A percentile compares a stretch with the other conserved stretches of the same genome.
Conservation (phyloP, 1,140 invertebrate genomes). For the Bradynema listronoti region DNA sequence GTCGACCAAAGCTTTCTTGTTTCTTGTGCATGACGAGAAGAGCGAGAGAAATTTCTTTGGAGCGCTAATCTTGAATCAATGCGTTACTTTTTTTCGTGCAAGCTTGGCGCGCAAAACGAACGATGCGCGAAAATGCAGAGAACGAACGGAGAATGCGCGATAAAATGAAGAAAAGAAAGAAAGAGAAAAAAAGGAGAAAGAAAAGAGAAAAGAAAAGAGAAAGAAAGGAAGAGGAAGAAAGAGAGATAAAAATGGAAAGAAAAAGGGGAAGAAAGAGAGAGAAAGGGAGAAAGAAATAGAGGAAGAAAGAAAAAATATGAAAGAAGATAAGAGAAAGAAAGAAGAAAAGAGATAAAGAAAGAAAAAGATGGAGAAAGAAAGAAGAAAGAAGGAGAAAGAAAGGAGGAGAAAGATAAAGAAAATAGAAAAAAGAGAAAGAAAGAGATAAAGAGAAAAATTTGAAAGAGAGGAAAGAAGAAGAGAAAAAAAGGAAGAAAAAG, state of each 20-base stretch:
- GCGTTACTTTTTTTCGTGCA: background rate
- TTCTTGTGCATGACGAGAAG: too few species aligned
- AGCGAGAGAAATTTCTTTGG: background rate
- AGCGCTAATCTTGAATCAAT: background rate
- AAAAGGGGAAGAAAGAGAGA: too few species aligned
- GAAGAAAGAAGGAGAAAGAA: background rate
- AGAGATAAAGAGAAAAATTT: conserved; percentile 1
- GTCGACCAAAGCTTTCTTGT: too few species aligned
- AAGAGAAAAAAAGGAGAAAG: background rate
- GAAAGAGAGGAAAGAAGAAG: background rate
- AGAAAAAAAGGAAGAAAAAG: too few species aligned
- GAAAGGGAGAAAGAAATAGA: too few species aligned
- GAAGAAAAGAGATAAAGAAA: background rate
- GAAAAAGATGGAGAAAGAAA: background rate
- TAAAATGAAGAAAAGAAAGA: conserved; percentile 3
- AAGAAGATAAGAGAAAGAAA: too few species aligned
- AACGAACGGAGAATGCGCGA: conserved; percentile 12
- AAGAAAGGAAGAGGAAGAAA: conserved; percentile 2
- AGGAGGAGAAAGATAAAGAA: too few species aligned
- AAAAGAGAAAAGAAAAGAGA: background rate
- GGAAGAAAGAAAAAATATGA: too few species aligned
- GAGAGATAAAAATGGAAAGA: too few species aligned
- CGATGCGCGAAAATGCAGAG: background rate
- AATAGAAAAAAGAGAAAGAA: conserved; percentile 12
- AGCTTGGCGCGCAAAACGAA: background rate